Evolutionary conservation across 2,113 vertebrate species (phyloP).

Genomic region (Tretioscincus oriximinensis): DNA sequence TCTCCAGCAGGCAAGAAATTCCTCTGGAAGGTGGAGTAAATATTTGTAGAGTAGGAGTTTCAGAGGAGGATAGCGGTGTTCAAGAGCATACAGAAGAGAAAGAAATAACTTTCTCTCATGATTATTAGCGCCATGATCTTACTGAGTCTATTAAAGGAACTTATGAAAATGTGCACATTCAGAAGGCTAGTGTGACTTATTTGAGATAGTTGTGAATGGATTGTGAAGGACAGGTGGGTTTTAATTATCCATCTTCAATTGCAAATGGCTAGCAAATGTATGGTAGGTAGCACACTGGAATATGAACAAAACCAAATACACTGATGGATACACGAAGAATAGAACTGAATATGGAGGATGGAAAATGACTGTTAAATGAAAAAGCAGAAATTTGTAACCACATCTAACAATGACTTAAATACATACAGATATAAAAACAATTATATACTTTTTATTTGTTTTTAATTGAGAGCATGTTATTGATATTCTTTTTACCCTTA

Average conservation of each 20-base stretch:
- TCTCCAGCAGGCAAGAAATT: conserved; percentile 6
- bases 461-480: no score
- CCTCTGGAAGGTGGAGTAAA: neutral
- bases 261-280: no score
- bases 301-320: neutral
- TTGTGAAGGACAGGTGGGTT: neutral
- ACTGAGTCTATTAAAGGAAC: neutral
- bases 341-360: neutral
- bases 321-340: neutral
- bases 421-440: no score
- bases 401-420: no score
- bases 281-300: neutral
- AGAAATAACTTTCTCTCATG: neutral
- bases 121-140: neutral
- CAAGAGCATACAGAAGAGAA: neutral
- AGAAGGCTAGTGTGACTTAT: neutral
- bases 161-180: neutral
- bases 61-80: neutral
- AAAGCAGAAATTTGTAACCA: neutral
- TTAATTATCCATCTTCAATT: neutral
- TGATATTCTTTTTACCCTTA: no score
- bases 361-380: neutral
- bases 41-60: conserved; percentile 1
- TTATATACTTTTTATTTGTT: no score
- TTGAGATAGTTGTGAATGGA: neutral